phyloP scores from a whole-genome alignment of 1,140 invertebrate species.

The Drosophila littoralis region DNA sequence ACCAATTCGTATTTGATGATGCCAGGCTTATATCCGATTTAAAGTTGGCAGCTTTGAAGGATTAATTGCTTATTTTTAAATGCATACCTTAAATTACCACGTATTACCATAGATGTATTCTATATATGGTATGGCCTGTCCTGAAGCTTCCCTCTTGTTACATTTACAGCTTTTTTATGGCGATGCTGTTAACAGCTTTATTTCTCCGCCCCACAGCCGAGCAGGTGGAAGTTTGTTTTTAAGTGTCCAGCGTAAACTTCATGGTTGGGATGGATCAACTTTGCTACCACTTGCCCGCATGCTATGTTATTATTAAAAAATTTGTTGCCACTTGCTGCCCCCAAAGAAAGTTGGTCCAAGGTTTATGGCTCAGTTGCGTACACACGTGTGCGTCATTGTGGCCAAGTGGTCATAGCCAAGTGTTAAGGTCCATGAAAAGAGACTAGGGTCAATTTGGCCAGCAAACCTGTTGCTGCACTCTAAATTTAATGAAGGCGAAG shows the following conservation, averaged over 20 bases:
- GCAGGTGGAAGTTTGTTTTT: conserved; percentile 70
- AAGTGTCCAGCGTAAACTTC: conserved; percentile 68
- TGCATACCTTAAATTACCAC: not conserved
- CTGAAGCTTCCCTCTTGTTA: conserved; percentile 11
- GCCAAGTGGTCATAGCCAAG: conserved; percentile 45
- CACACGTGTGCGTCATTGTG: conserved; percentile 49
- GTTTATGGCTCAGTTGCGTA: conserved; percentile 60
- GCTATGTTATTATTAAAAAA: conserved; percentile 71
- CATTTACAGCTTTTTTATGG: conserved; percentile 42
- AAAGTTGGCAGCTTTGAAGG: too few species aligned
- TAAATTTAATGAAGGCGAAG: conserved; percentile 8
- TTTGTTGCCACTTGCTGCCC: conserved; percentile 67
- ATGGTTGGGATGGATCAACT: conserved; percentile 58
- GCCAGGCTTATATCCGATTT: too few species aligned
- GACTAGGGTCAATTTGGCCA: conserved; percentile 69
- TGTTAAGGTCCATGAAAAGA: conserved; percentile 71
- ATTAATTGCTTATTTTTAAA: too few species aligned
- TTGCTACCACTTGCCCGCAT: conserved; percentile 36
- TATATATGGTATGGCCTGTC: not conserved
- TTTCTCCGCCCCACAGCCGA: conserved; percentile 5
- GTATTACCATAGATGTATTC: not conserved
- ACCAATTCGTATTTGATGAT: too few species aligned
- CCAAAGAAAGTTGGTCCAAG: conserved; percentile 51
- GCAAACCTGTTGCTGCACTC: conserved; percentile 54
- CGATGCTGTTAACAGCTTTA: conserved; percentile 41